These are phyloP conservation scores for Genyomyrus donnyi DNA, from an alignment of 2,113 vertebrate genomes.

Conservation along the genomic window DNA sequence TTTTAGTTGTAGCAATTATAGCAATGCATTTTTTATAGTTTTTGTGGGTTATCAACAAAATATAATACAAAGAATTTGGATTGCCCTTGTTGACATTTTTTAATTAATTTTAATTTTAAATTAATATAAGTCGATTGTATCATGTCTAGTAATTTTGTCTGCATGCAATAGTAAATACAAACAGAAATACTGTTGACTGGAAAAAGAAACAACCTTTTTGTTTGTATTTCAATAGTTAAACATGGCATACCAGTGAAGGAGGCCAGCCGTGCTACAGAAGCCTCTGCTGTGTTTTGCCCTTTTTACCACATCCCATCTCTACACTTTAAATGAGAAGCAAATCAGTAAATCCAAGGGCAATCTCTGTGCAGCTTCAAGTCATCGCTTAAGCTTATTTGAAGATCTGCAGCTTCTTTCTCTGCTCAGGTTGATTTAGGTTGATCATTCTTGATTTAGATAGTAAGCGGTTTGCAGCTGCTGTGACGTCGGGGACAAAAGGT, in stretches of 20 bases:
- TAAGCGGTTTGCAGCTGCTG: not conserved
- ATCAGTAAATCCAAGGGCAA: not conserved
- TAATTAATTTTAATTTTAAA: not conserved
- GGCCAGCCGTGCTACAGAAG: not conserved
- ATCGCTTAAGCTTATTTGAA: not conserved
- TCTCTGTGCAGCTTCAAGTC: not conserved
- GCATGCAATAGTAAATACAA: not conserved
- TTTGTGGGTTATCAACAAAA: not conserved
- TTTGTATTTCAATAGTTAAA: not conserved
- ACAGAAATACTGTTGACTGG: not conserved
- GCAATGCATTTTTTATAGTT: not conserved
- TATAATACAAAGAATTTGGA: not conserved
- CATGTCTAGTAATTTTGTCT: not conserved
- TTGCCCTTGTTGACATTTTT: not conserved
- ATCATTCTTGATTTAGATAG: not conserved
- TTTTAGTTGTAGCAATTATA: not conserved
- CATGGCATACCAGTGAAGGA: not conserved
- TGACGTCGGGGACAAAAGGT: not conserved
- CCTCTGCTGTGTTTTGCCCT: not conserved
- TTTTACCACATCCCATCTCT: not conserved
- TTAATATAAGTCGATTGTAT: not conserved
- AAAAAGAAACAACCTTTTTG: not conserved
- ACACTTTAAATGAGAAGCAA: not conserved
- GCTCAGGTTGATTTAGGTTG: too few relatives aligned
- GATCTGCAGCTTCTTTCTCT: not conserved